Evolutionary conservation across 2,113 vertebrate genomes (phyloP), one percentile per base, ranked within the genome.

Genomic region (Poecilia latipinna): DNA sequence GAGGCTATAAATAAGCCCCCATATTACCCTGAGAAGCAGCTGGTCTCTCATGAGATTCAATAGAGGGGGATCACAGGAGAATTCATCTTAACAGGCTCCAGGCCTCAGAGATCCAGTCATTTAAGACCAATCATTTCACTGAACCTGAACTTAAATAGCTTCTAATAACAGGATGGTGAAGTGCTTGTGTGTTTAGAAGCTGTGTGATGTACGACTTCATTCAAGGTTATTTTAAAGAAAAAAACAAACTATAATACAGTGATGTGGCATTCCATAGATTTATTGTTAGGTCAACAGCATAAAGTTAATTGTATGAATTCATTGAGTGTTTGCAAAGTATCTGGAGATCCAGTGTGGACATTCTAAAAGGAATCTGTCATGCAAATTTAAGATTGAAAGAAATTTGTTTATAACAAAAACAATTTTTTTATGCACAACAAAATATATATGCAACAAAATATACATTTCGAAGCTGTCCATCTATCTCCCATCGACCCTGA

Each of bases 1-100:
- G 65, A 62, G 60, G 48, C 75, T 74, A 64, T 71, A 86, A 80
- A 86, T 64, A 80, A 66, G 26, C 60, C 0, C 26, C 42, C 13
- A 51, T 44, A 51, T 54, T 73, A 48, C 61, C 39, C 24, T 35
- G 13, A 19, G 42, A 65, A 28, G 72, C 72, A 74, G 72, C 32
- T 66, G 63, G 31, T 37, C 24, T 60, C 48, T 66, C 32, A 12
- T 57, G 72, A 66, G 72, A 26, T 60, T 66, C 72, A 66, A 32
- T 37, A 28, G 31, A 39, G 35, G n/a, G 12, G 12, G 15, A 72
- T 48, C 61, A 44, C 37, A 32, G 11, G 37, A 32, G 17, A 42
- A n/a, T 63, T 39, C 61, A 32, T 72, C 57, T 71, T 29, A 24
- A 24, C 35, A 39, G 33, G 15, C 33, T 39, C n/a, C 10, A 37